A percentile compares a stretch with the other conserved stretches of the same genome.
Evolutionary conservation across 1,140 invertebrate species (phyloP).

Genomic region (Achatina immaculata): DNA sequence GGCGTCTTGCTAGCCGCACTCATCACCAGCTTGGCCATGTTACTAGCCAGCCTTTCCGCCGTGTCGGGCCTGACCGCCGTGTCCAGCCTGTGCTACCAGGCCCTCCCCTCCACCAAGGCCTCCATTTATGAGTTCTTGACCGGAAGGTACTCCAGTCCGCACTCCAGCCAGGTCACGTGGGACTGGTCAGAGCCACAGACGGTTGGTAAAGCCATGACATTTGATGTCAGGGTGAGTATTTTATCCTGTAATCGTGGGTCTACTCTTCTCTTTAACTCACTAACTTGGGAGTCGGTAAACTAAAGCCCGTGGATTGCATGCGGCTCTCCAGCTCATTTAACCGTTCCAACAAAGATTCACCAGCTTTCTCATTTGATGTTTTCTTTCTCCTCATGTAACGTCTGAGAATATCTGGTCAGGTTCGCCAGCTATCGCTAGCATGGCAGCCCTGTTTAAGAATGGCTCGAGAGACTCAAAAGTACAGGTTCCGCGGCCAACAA

Average conservation of each 20-base stretch:
- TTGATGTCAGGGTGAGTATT: slow-evolving; percentile 82
- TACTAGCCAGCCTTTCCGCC: slow-evolving; percentile 41
- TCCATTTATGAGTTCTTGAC: slow-evolving; percentile 89
- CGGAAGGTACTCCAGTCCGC: slow-evolving; percentile 88
- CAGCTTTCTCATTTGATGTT: too few relatives aligned
- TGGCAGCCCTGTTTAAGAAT: too few relatives aligned
- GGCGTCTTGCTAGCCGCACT: slow-evolving; percentile 32
- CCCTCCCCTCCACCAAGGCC: slow-evolving; percentile 48
- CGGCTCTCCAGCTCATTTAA: too few relatives aligned
- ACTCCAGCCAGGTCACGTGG: slow-evolving; percentile 86
- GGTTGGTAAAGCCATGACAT: slow-evolving; percentile 91
- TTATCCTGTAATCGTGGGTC: not conserved
- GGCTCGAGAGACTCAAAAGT: too few relatives aligned
- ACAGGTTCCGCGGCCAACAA: too few relatives aligned
- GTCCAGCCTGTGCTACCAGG: slow-evolving; percentile 41
- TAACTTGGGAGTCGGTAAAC: not conserved
- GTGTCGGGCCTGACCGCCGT: slow-evolving; percentile 8
- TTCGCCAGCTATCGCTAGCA: too few relatives aligned
- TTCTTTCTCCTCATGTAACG: too few relatives aligned
- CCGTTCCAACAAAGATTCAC: too few relatives aligned
- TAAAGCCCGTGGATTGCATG: too few relatives aligned
- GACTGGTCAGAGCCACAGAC: slow-evolving; percentile 89
- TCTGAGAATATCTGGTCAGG: too few relatives aligned
- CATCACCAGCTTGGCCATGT: slow-evolving; percentile 43
- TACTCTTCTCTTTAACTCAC: not conserved